These are phyloP conservation scores for Eilema caniola DNA, from an alignment of 2,888 invertebrate species.

Conservation along the genomic window DNA sequence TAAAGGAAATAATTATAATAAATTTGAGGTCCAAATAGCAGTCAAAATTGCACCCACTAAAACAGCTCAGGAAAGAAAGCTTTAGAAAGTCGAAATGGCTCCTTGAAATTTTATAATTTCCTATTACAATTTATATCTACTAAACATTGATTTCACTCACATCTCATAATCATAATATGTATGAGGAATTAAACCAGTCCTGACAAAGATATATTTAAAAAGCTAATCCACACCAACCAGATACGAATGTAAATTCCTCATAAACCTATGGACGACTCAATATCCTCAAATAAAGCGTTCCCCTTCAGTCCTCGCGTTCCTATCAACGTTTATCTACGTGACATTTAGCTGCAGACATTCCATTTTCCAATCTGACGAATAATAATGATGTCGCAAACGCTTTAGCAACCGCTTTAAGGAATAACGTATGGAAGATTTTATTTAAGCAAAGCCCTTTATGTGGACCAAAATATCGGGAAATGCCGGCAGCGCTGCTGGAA, in stretches of 20 bases:
- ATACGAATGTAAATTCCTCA: constrained; percentile 13
- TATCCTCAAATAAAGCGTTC: constrained; percentile 18
- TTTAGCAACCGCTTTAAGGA: constrained; percentile 21
- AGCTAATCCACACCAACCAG: constrained; percentile 11
- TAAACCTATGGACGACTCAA: constrained; percentile 15
- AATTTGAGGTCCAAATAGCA: too few species aligned
- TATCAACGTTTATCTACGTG: constrained; percentile 25
- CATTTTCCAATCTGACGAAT: constrained; percentile 30
- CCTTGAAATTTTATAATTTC: too few species aligned
- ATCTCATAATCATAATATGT: not conserved
- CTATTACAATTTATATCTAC: not conserved
- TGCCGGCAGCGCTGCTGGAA: constrained; percentile 36
- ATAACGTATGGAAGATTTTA: constrained; percentile 29
- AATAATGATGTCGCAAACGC: constrained; percentile 34
- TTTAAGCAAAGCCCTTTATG: constrained; percentile 37
- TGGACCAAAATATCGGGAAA: constrained; percentile 39
- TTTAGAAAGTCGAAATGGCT: not conserved
- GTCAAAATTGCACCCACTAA: not conserved
- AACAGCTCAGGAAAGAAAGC: not conserved
- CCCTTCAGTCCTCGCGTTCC: not conserved
- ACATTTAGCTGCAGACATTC: constrained; percentile 24
- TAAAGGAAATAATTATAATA: too few species aligned
- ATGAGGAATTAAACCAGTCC: not conserved
- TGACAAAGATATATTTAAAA: not conserved
- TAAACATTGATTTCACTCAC: not conserved